Base-by-base conservation (phyloP, 2,797 vertebrate species). In the Myripristis jacobus region DNA sequence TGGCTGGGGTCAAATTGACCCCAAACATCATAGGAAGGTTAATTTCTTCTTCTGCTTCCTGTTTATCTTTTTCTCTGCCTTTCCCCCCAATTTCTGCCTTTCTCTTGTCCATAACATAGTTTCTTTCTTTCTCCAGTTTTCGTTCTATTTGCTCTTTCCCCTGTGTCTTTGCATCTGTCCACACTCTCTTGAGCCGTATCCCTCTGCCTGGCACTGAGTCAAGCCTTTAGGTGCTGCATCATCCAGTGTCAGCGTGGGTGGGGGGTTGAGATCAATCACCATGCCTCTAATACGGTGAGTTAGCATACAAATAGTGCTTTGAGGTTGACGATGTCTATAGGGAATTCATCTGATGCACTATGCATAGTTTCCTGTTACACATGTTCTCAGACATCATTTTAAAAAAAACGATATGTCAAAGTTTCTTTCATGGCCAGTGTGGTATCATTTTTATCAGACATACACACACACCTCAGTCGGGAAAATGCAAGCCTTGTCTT, bases 341-440 rank as follows among this genome's bases (percentile, higher is more conserved):
- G 88, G 89, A 91, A 91, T 89, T 90, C 85, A 82, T 80, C 62
- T 53, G 64, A 88, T 88, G 70, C 73, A 79, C 79, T 90, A 80
- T 89, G 89, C 82, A 85, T 85, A 31, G 58, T 48, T 65, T 85
- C 73, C 79, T 77, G 68, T 69, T 66, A 71, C 65, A 52, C 24
- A 52, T 44, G 34, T 76, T 63, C 47, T 76, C 38, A 50, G 43
- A 63, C 18, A 6, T 73, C 70, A 51, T 73, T 74, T 69, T 63
- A n/a, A 71, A 70, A 16, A 31, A 71, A 70, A 11, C 54, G 51
- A 57, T 64, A 19, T 66, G 52, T 60, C 77, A 53, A 65, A 36
- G 70, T 82, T 69, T 66, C 21, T 58, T 70, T 78, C 47, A 69
- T 16, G 36, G 57, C 31, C 22, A 1, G 34, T 24, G 2, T 43